Conservation (phyloP, 2,797 vertebrate genomes). For the Agapornis canus region DNA sequence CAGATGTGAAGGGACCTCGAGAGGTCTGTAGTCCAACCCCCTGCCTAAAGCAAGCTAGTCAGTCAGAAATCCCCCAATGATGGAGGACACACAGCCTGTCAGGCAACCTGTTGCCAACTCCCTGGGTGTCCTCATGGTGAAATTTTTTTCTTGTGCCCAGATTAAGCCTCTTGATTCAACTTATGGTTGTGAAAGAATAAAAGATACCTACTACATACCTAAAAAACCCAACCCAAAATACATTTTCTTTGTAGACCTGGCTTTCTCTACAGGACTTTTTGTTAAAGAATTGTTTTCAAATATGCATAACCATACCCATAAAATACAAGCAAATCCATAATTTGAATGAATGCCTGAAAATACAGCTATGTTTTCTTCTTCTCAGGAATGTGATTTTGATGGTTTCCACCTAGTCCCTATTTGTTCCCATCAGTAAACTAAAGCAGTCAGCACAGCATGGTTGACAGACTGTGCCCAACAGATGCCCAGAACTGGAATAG, state of each 20-base stretch:
- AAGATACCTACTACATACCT: background rate
- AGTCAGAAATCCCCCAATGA: background rate
- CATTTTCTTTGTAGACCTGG: background rate
- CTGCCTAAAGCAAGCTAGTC: background rate
- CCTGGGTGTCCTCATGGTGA: background rate
- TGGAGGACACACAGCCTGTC: background rate
- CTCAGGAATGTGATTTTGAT: background rate
- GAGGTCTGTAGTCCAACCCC: background rate
- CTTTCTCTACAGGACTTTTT: background rate
- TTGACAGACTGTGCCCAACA: conserved; percentile 20
- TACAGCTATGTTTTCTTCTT: background rate
- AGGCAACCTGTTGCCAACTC: background rate
- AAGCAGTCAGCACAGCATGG: background rate
- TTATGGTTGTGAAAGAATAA: background rate
- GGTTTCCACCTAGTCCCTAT: background rate
- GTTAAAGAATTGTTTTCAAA: background rate
- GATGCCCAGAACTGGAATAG: conserved; percentile 11
- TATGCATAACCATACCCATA: background rate
- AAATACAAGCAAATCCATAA: background rate
- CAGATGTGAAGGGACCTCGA: background rate
- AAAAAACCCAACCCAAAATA: background rate
- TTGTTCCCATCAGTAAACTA: background rate
- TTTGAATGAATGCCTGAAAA: background rate
- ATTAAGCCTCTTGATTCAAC: background rate
- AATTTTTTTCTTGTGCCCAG: background rate